phyloP scores from a whole-genome alignment of 2,888 invertebrate species.

The Sminthurides aquaticus region DNA sequence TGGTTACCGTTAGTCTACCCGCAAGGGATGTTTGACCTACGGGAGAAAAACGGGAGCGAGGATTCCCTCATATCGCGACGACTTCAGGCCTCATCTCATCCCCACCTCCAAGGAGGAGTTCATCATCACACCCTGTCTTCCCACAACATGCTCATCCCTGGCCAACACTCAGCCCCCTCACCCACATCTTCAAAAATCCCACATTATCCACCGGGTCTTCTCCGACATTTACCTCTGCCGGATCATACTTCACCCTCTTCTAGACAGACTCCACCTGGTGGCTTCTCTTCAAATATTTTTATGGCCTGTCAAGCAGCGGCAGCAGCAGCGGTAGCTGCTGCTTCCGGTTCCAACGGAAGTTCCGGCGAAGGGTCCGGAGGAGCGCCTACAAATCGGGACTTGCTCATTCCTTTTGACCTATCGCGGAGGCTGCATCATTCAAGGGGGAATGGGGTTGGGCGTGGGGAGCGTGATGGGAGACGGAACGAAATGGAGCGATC shows the following conservation, averaged over 20 bases:
- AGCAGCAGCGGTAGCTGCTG: slow-evolving; percentile 18
- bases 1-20: slow-evolving; percentile 42
- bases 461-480: slow-evolving; percentile 17
- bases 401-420: slow-evolving; percentile 39
- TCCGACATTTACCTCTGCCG: slow-evolving; percentile 35
- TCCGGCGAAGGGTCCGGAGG: too few species aligned
- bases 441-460: not conserved
- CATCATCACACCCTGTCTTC: slow-evolving; percentile 54
- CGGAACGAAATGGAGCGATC: not conserved
- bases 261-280: slow-evolving; percentile 17
- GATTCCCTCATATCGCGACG: slow-evolving; percentile 66
- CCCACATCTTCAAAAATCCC: slow-evolving; percentile 5
- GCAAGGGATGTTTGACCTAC: slow-evolving; percentile 51
- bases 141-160: slow-evolving; percentile 45
- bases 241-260: slow-evolving; percentile 30
- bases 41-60: slow-evolving; percentile 78
- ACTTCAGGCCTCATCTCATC: slow-evolving; percentile 48
- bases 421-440: slow-evolving; percentile 32
- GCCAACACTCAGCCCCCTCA: not conserved
- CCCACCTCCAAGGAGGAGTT: slow-evolving; percentile 51
- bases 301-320: slow-evolving; percentile 30
- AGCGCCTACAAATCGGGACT: slow-evolving; percentile 21
- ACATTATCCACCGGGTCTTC: slow-evolving; percentile 29
- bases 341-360: not conserved
- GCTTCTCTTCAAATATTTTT: slow-evolving; percentile 34